Evolutionary conservation across 2,113 vertebrate genomes (phyloP).

Genomic region (Ardeotis arabs): DNA sequence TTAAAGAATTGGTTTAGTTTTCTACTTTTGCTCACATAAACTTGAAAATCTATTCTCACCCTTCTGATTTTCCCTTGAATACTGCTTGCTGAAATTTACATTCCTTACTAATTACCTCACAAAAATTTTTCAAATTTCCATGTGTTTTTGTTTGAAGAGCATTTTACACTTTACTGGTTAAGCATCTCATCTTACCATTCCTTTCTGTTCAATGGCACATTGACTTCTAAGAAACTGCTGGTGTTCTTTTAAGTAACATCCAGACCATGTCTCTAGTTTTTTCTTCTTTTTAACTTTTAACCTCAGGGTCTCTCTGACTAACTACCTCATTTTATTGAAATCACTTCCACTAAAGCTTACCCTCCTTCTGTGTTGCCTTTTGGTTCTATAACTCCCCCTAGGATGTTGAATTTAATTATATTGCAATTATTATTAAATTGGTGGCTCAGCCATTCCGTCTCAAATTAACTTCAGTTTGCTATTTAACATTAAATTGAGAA

Average conservation of each 20-base stretch:
- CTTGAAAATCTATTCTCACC: neutral
- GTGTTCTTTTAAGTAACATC: neutral
- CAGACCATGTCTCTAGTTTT: neutral
- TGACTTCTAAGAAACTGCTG: neutral
- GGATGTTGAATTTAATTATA: slow-evolving; percentile 32
- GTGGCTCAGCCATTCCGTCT: neutral
- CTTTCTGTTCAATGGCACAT: neutral
- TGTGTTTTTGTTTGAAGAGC: neutral
- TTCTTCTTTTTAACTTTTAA: neutral
- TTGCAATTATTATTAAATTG: neutral
- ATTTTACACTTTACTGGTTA: neutral
- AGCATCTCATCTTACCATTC: neutral
- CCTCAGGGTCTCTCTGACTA: neutral
- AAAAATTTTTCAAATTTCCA: neutral
- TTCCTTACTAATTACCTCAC: neutral
- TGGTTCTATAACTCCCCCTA: neutral
- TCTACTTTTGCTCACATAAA: neutral
- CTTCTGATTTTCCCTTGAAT: neutral
- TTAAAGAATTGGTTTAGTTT: neutral
- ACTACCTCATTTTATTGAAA: neutral
- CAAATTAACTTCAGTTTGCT: neutral
- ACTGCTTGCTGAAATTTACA: neutral
- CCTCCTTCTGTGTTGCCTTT: neutral
- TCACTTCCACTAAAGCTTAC: neutral
- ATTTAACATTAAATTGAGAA: slow-evolving; percentile 9